These are phyloP conservation scores for Limnephilus auricula DNA, from an alignment of 2,888 invertebrate genomes.

Conservation along the genomic window DNA sequence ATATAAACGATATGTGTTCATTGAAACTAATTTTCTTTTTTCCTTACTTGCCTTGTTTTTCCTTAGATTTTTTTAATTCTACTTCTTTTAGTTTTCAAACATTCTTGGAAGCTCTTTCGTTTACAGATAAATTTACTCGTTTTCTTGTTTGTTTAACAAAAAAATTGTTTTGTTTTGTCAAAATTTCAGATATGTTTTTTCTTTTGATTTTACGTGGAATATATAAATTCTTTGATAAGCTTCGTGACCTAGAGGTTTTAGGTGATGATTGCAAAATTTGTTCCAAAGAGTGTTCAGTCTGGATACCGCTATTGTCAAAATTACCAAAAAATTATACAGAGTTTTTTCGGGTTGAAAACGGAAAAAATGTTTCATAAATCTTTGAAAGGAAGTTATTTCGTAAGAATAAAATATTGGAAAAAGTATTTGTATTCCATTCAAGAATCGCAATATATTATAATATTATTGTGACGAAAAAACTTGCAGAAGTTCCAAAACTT, in stretches of 20 bases:
- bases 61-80: too few species aligned
- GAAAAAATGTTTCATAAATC: background rate
- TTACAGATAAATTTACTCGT: background rate
- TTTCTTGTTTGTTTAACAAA: background rate
- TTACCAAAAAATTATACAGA: background rate
- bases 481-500: background rate
- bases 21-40: conserved; percentile 8
- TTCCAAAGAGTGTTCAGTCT: background rate
- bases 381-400: background rate
- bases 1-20: conserved; percentile 26
- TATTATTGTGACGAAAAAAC: conserved; percentile 30
- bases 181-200: background rate
- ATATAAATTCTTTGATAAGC: background rate
- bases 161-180: background rate
- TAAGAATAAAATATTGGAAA: conserved; percentile 15
- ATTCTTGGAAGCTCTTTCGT: background rate
- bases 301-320: background rate
- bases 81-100: background rate
- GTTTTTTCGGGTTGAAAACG: background rate
- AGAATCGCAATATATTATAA: conserved; percentile 19
- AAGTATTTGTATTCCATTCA: conserved; percentile 11
- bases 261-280: background rate
- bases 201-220: background rate
- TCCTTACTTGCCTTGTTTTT: background rate
- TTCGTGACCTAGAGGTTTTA: background rate